Conservation (phyloP, 2,888 invertebrate genomes). For the Synergus gifuensis region DNA sequence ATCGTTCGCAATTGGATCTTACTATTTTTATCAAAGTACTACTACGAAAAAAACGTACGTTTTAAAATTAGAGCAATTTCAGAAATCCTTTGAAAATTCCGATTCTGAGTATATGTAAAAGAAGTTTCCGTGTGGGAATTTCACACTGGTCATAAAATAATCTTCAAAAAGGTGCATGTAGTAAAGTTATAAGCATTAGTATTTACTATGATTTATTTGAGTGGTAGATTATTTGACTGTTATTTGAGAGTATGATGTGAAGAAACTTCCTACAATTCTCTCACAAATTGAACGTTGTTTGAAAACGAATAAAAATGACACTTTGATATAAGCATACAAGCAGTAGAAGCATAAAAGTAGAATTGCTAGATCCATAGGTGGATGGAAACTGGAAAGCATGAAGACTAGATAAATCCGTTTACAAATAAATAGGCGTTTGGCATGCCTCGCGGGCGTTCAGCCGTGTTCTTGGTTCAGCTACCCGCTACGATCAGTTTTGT, state of each 20-base stretch:
- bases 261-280: too few relatives aligned
- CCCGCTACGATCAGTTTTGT: slow-evolving; percentile 66
- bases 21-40: neutral
- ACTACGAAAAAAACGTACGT: neutral
- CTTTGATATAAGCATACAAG: neutral
- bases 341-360: neutral
- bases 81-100: neutral
- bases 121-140: neutral
- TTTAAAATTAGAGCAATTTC: neutral
- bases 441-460: slow-evolving; percentile 64
- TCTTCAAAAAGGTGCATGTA: neutral
- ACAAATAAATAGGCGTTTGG: slow-evolving; percentile 51
- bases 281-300: too few relatives aligned
- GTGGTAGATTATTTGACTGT: too few relatives aligned
- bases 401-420: slow-evolving; percentile 28
- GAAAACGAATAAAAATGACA: neutral
- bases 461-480: slow-evolving; percentile 63
- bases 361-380: neutral
- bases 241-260: too few relatives aligned
- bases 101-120: neutral
- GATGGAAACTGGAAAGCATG: slow-evolving; percentile 18
- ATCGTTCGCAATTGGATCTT: neutral
- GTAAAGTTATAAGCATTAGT: too few relatives aligned
- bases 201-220: too few relatives aligned
- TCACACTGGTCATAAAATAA: neutral